A percentile compares a stretch with the other conserved stretches of the same genome.
Evolutionary conservation across 92 coral and sea anemone genomes (phyloP).

Genomic region (Montipora capitata): DNA sequence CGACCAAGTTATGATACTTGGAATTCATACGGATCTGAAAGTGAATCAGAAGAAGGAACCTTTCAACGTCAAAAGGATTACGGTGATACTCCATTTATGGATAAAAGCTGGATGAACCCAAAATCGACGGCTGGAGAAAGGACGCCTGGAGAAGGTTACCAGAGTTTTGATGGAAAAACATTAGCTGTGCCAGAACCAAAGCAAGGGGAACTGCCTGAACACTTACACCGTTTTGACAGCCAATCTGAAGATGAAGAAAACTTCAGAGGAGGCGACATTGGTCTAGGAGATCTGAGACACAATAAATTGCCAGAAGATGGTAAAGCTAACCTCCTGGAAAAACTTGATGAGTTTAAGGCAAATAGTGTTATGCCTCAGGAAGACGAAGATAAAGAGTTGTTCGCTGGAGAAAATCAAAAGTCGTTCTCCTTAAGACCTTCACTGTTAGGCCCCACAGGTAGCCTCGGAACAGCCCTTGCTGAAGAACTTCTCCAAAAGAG

Average conservation of each 20-base stretch:
- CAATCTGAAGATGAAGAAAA: constrained; percentile 3
- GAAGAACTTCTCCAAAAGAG: constrained; percentile 48
- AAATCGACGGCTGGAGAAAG: constrained; percentile 33
- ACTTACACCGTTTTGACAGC: background rate
- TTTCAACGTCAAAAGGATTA: constrained; percentile 35
- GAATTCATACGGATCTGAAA: constrained; percentile 34
- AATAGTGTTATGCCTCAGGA: constrained; percentile 28
- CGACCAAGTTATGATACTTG: background rate
- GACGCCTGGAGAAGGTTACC: constrained; percentile 3
- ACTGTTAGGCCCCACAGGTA: constrained; percentile 12
- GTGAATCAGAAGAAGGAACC: constrained; percentile 13
- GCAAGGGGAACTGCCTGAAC: background rate
- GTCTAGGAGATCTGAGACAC: background rate
- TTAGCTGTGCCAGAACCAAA: constrained; percentile 40
- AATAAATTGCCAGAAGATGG: constrained; percentile 13
- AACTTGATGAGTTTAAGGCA: constrained; percentile 32
- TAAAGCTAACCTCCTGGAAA: constrained; percentile 16
- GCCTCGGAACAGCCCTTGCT: constrained; percentile 43
- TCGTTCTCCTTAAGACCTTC: background rate
- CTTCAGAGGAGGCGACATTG: background rate
- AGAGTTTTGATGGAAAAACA: constrained; percentile 43
- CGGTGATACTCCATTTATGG: constrained; percentile 29
- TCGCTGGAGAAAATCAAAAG: constrained; percentile 28
- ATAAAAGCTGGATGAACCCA: constrained; percentile 55
- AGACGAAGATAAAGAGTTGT: constrained; percentile 33